Evolutionary conservation across 2,888 invertebrate species (phyloP), one percentile per base, ranked within the genome.

Genomic region (Lagria hirta): DNA sequence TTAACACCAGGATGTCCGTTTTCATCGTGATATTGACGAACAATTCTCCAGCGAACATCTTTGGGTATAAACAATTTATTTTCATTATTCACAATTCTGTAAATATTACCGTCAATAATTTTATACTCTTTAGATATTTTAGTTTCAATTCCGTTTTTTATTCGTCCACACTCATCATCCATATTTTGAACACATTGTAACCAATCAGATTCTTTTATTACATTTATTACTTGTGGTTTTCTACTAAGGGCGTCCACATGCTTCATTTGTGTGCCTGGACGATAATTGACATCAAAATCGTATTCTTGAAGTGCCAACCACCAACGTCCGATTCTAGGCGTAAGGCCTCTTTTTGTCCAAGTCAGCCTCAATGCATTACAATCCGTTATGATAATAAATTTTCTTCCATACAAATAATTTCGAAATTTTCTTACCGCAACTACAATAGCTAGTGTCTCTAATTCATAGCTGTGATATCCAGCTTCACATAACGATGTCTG

Each of bases 381-480:
- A 36, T 65, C 61, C 0, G 61, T 64, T 2, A 61, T 35, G 4
- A 64, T 60, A 35, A 49, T 59, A 30, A 64, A 64, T 13, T 49
- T 28, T 4, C 59, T 46, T 8, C 59, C 62, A 4, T 54, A 49
- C 11, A 64, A 35, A 45, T 64, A 65, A 27, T 62, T 36, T 1
- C 50, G 30, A 30, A 66, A 65, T 13, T 60, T 30, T 8, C 54
- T 27, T 4, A 65, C 17, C 0, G 61, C 49, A 48, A 60, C 50
- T n/a, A 59, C 46, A 12, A 62, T 52, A 12, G 58, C 52, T 3
- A 64, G 24, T 3, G 50, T 51, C 45, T 68, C 65, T 4, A 68
- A 26, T 32, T 67, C 64, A 41, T 58, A 69, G 44, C 62, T 64
- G 34, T 66, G 65, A 22, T 61, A 65, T 28, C 53, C 60, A 0